Percentiles rank a stretch among this genome's conserved stretches.
Evolutionary conservation across 2,113 vertebrate species (phyloP).

Genomic region (Callopanchax toddi): DNA sequence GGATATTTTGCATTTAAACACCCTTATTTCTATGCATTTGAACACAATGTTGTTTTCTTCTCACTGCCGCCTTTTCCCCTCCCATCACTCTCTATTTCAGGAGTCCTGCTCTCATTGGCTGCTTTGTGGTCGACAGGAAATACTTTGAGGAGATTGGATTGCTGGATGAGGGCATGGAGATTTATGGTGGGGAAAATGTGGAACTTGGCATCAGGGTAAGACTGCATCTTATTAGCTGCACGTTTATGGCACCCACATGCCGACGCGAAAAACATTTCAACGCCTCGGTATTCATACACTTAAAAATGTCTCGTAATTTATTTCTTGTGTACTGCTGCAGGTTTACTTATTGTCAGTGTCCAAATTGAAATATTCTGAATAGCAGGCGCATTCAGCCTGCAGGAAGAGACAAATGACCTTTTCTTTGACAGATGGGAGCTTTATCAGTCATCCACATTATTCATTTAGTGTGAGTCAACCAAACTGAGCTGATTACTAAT

Average conservation of each 20-base stretch:
- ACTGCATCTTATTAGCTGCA: neutral
- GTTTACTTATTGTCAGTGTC: neutral
- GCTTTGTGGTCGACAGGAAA: constrained; percentile 78
- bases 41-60: neutral
- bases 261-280: neutral
- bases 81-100: constrained; percentile 42
- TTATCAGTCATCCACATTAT: constrained; percentile 30
- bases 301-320: neutral
- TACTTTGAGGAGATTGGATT: constrained; percentile 83
- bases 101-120: constrained; percentile 82
- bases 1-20: constrained; percentile 16
- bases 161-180: constrained; percentile 81
- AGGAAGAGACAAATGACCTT: constrained; percentile 32
- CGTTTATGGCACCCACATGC: neutral
- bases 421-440: constrained; percentile 29
- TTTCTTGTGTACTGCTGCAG: neutral
- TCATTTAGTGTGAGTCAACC: constrained; percentile 24
- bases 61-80: no score
- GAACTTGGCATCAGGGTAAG: constrained; percentile 82
- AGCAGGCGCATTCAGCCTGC: neutral
- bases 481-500: constrained; percentile 19
- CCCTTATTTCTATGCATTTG: neutral
- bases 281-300: neutral
- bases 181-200: constrained; percentile 84
- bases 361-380: constrained; percentile 8